A percentile compares a stretch with the other conserved stretches of the same genome.
These are phyloP conservation scores for Zonitis immaculata DNA, from an alignment of 2,888 invertebrate species.

Conservation along the genomic window DNA sequence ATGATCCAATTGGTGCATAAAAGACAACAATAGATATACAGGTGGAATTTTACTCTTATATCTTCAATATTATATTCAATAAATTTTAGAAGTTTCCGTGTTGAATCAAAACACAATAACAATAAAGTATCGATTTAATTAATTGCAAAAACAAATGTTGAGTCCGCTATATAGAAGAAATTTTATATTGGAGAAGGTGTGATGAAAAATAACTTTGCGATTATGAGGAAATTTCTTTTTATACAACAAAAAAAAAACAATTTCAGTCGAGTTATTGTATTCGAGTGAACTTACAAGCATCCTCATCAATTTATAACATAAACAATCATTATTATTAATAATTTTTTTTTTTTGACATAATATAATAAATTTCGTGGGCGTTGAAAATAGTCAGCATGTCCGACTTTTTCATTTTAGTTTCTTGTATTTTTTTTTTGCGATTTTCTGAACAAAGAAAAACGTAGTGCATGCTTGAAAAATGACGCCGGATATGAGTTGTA, in stretches of 20 bases:
- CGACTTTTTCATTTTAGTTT: constrained; percentile 21
- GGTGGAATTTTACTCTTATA: not conserved
- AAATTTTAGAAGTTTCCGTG: not conserved
- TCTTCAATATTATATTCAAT: constrained; percentile 7
- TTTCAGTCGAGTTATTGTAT: too few species aligned
- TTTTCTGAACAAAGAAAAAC: too few species aligned
- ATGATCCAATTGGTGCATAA: not conserved
- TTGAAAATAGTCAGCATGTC: constrained; percentile 28
- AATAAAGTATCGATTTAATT: not conserved
- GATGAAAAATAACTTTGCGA: constrained; percentile 18
- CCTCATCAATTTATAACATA: too few species aligned
- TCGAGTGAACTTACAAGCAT: constrained; percentile 8
- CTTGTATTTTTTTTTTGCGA: too few species aligned
- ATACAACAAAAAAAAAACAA: too few species aligned
- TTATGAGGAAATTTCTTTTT: too few species aligned
- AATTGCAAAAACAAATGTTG: not conserved
- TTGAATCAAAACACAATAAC: not conserved
- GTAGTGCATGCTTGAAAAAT: constrained; percentile 12
- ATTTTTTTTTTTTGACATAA: too few species aligned
- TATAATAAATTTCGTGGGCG: constrained; percentile 29
- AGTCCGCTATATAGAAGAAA: not conserved
- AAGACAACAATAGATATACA: not conserved
- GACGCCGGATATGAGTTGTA: constrained; percentile 4
- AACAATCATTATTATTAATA: too few species aligned
- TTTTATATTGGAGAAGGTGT: not conserved